Evolutionary conservation across 2,113 vertebrate genomes (phyloP).

Genomic region (Heteronetta atricapilla): DNA sequence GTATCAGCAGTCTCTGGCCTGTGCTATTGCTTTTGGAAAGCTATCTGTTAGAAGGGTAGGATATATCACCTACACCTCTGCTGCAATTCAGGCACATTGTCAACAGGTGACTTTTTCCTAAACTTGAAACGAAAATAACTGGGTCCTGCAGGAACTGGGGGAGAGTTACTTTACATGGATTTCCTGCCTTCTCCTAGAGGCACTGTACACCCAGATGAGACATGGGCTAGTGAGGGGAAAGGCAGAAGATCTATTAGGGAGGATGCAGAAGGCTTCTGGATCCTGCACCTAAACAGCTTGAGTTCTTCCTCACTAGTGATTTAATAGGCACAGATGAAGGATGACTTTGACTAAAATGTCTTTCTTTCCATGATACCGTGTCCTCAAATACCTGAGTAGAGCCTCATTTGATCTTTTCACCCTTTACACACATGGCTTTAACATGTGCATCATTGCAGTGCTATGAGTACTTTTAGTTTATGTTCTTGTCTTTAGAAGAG

Average conservation of each 20-base stretch:
- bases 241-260: not conserved
- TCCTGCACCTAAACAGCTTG: not conserved
- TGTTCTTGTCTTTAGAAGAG: not conserved
- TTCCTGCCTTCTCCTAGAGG: not conserved
- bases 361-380: not conserved
- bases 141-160: not conserved
- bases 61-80: not conserved
- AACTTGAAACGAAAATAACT: not conserved
- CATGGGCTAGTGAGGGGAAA: not conserved
- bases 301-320: not conserved
- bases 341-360: not conserved
- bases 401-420: not conserved
- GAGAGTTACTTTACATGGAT: not conserved
- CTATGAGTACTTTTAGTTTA: not conserved
- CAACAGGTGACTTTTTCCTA: not conserved
- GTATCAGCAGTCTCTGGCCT: not conserved
- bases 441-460: not conserved
- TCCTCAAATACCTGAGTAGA: not conserved
- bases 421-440: not conserved
- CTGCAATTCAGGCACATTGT: not conserved
- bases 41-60: rapidly evolving
- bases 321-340: not conserved
- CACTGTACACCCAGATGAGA: not conserved
- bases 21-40: not conserved
- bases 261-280: not conserved